Evolutionary conservation across 1,140 invertebrate species (phyloP), one percentile per base, ranked within the genome.

Genomic region (Lepidurus apus): DNA sequence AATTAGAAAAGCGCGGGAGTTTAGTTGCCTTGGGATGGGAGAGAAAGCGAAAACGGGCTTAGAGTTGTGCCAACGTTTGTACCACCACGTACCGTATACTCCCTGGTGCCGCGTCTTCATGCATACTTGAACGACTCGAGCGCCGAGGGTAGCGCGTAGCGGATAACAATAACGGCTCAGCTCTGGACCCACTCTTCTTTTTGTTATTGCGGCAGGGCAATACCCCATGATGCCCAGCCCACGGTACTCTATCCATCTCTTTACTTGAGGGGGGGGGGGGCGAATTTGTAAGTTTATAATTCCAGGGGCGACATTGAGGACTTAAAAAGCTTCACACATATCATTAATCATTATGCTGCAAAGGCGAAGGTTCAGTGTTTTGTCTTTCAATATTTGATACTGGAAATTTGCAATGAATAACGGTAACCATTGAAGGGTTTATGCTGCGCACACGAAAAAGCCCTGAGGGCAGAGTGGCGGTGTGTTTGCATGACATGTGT

Each of bases 1-100:
- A 65, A 65, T 65, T 65, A 65, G 53, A 65, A 21, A 17, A 65
- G 53, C 53, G 13, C 53, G 53, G 53, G 53, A n/a, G 53, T 65
- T 21, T 21, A n/a, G 17, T 21, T 65, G 53, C 21, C 53, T 65
- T 65, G 53, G 53, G 17, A 13, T n/a, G 6, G 53, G 17, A 34
- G 34, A 21, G 53, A 65, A 65, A 21, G 53, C 8, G 53, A 65
- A 65, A n/a, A 65, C 13, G 13, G 53, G 53, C 6, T 13, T 21
- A 9, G 13, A 65, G 11, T 13, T 65, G 8, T 65, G 53, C 53
- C 53, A 65, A 65, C 17, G 17, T 65, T n/a, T 21, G 53, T 65
- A 65, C 53, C 53, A 65, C 53, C 53, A 65, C 13, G 53, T 65
- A 65, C 53, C 53, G 53, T 17, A 13, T 65, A 65, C 53, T 65